phyloP scores from a whole-genome alignment of 2,888 invertebrate genomes.

The Rhopalosiphum nymphaeae region DNA sequence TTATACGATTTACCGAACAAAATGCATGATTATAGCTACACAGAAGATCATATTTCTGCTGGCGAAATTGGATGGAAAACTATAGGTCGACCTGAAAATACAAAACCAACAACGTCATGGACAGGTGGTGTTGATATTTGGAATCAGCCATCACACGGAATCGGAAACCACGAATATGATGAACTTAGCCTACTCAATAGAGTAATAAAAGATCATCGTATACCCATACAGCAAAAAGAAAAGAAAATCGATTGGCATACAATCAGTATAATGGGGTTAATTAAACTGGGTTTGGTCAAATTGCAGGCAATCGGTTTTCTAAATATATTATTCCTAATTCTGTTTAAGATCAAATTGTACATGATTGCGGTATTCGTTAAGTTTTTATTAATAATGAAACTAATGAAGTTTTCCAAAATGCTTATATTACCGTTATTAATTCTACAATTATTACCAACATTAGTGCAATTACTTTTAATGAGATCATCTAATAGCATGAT shows the following conservation, averaged over 20 bases:
- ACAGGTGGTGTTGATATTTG: neutral
- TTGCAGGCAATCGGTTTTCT: neutral
- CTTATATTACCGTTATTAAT: neutral
- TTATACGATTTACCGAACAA: neutral
- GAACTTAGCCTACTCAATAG: neutral
- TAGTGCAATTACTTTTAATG: neutral
- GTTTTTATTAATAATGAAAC: neutral
- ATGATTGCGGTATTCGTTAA: neutral
- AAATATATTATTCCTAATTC: neutral
- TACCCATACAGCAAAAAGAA: neutral
- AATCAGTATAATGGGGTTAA: neutral
- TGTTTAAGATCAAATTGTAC: neutral
- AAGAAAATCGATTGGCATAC: constrained; percentile 34
- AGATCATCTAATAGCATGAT: neutral
- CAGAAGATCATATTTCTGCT: neutral
- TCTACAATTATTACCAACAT: neutral
- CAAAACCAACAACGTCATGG: neutral
- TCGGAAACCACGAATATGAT: neutral
- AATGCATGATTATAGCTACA: neutral
- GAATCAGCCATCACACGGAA: neutral
- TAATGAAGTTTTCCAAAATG: neutral
- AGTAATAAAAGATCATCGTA: neutral
- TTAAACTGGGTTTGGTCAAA: neutral
- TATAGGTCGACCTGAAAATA: neutral
- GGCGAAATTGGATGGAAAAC: neutral